Conservation (phyloP, 2,797 vertebrate species). For the Remorina albescens region DNA sequence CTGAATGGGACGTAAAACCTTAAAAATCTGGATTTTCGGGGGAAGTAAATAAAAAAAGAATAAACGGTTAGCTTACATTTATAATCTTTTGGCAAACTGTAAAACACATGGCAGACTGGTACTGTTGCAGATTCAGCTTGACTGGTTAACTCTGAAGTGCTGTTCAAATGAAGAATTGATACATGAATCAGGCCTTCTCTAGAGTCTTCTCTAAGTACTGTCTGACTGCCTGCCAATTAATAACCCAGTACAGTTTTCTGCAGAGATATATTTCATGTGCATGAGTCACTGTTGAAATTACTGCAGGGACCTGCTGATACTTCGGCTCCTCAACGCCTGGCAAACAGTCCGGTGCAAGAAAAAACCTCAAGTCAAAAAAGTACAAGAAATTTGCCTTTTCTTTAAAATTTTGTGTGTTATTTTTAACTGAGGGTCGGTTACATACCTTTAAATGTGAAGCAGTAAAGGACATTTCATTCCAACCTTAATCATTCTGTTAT, state of each 20-base stretch:
- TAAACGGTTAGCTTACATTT: slow-evolving; percentile 10
- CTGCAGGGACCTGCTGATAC: slow-evolving; percentile 50
- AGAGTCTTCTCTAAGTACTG: slow-evolving; percentile 61
- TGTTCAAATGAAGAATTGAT: slow-evolving; percentile 70
- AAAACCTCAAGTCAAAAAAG: background rate
- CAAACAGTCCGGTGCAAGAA: slow-evolving; percentile 20
- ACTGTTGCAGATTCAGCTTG: slow-evolving; percentile 31
- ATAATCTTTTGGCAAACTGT: slow-evolving; percentile 1
- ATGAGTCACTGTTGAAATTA: slow-evolving; percentile 61
- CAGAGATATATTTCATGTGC: slow-evolving; percentile 63
- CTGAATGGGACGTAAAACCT: no score
- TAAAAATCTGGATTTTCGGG: background rate
- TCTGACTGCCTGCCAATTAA: slow-evolving; percentile 71
- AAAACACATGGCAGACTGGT: background rate
- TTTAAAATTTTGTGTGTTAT: background rate
- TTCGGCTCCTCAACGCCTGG: slow-evolving; percentile 29
- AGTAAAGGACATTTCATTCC: slow-evolving; percentile 11
- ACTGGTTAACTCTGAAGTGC: slow-evolving; percentile 65
- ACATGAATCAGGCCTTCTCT: slow-evolving; percentile 67
- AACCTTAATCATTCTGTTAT: background rate
- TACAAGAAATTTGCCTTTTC: background rate
- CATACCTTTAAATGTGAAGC: background rate
- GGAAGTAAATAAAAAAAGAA: no score
- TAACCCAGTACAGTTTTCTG: slow-evolving; percentile 62
- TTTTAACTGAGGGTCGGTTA: background rate